These are phyloP conservation scores for Mycalesis mineus DNA, from an alignment of 2,888 invertebrate species.

Conservation along the genomic window DNA sequence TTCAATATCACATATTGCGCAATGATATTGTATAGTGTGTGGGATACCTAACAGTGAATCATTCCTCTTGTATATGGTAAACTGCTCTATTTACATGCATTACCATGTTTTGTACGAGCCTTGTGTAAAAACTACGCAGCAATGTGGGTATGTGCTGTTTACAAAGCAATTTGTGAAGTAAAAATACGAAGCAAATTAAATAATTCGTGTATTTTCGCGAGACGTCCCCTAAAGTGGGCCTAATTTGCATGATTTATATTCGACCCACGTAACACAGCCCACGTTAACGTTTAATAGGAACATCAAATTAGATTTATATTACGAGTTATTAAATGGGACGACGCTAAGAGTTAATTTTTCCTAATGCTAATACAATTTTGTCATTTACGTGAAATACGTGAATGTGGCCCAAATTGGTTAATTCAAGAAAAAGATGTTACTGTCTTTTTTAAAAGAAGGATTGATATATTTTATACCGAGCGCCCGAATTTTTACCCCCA, in stretches of 20 bases:
- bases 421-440: too few species aligned
- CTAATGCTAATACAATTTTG: not conserved
- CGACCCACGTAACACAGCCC: conserved; percentile 37
- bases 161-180: conserved; percentile 25
- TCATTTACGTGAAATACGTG: not conserved
- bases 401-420: too few species aligned
- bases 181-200: conserved; percentile 25
- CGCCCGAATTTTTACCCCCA: too few species aligned
- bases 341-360: not conserved
- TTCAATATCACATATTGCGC: too few species aligned
- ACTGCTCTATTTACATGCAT: not conserved
- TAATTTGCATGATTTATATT: conserved; percentile 52
- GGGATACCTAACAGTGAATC: too few species aligned
- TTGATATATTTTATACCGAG: too few species aligned
- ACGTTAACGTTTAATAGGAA: conserved; percentile 5
- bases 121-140: not conserved
- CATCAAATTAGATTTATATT: not conserved
- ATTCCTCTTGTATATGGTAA: not conserved
- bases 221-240: not conserved
- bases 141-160: not conserved
- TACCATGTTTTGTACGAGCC: not conserved
- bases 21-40: too few species aligned
- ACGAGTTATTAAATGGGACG: not conserved
- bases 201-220: conserved; percentile 11
- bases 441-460: too few species aligned